Evolutionary conservation across 64 coral and sea anemone species (phyloP).

Genomic region (Trachythela sp.): DNA sequence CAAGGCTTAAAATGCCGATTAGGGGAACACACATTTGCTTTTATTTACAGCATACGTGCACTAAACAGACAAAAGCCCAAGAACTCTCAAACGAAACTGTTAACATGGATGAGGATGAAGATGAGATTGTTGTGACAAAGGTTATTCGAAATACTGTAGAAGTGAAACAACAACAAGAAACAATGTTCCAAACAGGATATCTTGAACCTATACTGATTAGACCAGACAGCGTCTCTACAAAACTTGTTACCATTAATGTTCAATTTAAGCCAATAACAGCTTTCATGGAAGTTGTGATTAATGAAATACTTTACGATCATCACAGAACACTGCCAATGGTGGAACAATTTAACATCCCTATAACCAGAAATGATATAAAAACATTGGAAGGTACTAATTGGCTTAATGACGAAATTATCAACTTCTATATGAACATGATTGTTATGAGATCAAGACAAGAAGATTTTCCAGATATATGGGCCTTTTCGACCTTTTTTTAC

Average conservation of each 20-base stretch:
- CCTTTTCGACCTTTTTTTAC: not conserved
- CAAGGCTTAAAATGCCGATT: not conserved
- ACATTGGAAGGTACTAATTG: not conserved
- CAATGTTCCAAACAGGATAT: not conserved
- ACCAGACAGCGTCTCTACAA: not conserved
- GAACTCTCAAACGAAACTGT: not conserved
- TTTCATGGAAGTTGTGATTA: not conserved
- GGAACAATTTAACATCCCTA: conserved; percentile 6
- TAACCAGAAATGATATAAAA: not conserved
- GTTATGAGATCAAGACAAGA: not conserved
- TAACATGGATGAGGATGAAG: not conserved
- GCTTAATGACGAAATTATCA: conserved; percentile 13
- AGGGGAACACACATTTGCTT: not conserved
- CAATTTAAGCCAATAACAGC: conserved; percentile 4
- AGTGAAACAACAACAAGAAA: not conserved
- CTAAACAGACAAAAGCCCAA: not conserved
- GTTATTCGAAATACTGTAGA: not conserved
- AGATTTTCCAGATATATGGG: conserved; percentile 6
- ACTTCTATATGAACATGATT: conserved; percentile 7
- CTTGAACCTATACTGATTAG: not conserved
- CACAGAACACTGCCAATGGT: not conserved
- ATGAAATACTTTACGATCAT: not conserved
- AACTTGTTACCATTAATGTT: not conserved
- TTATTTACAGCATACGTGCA: not conserved
- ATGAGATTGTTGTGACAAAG: not conserved